phyloP scores from a whole-genome alignment of 2,888 invertebrate genomes.

The Stenotaenia linearis region DNA sequence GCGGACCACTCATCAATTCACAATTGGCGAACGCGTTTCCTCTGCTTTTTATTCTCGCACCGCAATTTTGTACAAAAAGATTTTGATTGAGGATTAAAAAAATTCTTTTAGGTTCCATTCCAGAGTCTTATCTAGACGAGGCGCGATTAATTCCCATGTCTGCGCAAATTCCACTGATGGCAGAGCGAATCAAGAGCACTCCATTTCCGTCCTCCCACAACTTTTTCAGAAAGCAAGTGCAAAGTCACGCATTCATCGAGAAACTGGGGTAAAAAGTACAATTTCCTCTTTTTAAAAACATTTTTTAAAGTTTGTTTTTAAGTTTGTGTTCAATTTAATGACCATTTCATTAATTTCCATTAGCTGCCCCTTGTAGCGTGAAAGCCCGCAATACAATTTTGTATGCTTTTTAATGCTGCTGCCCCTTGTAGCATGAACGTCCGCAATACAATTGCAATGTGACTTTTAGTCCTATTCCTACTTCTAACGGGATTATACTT shows the following conservation, averaged over 20 bases:
- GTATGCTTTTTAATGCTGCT: no score
- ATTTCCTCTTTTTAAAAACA: background rate
- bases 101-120: background rate
- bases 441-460: no score
- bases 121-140: background rate
- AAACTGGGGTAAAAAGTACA: background rate
- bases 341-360: no score
- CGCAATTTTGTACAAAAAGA: background rate
- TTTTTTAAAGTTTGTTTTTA: background rate
- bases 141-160: background rate
- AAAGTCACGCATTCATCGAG: background rate
- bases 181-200: background rate
- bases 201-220: conserved; percentile 1
- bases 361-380: no score
- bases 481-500: no score
- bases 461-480: no score
- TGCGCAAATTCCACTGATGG: background rate
- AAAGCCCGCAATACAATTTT: no score
- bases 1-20: background rate
- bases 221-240: background rate
- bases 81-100: background rate
- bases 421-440: no score
- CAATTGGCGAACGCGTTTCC: conserved; percentile 1
- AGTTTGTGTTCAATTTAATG: background rate
- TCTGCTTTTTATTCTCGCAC: background rate